A percentile compares a stretch with the other conserved stretches of the same genome.
Conservation (phyloP, 1,140 invertebrate species). For the Drosophila athabasca region DNA sequence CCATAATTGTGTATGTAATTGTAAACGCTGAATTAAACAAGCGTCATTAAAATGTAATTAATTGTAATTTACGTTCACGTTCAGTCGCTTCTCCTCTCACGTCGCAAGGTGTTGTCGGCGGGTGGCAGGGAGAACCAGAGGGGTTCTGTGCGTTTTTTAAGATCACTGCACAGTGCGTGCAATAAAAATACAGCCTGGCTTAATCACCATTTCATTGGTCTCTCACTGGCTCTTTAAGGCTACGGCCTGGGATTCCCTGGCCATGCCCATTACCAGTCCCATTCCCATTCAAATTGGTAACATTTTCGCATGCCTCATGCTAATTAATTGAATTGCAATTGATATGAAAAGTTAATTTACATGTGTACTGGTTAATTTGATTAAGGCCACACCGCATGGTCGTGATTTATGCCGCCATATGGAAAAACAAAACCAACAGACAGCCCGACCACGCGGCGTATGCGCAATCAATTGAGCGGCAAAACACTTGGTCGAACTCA, state of each 20-base stretch:
- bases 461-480: conserved; percentile 76
- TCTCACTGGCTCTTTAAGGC: conserved; percentile 11
- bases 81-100: conserved; percentile 50
- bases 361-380: conserved; percentile 75
- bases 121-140: too few relatives aligned
- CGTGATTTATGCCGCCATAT: conserved; percentile 52
- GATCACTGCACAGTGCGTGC: conserved; percentile 61
- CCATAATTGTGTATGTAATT: conserved; percentile 82
- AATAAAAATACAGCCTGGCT: conserved; percentile 46
- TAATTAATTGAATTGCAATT: conserved; percentile 81
- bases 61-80: conserved; percentile 81
- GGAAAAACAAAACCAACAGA: conserved; percentile 27
- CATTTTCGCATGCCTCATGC: conserved; percentile 30
- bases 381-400: conserved; percentile 50
- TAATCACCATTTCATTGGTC: conserved; percentile 53
- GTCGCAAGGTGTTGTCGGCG: conserved; percentile 60
- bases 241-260: neutral
- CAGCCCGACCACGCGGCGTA: conserved; percentile 57
- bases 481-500: conserved; percentile 72
- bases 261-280: neutral
- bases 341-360: conserved; percentile 81
- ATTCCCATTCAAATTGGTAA: neutral
- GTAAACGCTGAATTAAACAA: conserved; percentile 83
- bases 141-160: conserved; percentile 32
- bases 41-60: conserved; percentile 83